Percentiles rank a stretch among this genome's conserved stretches.
Conservation (phyloP, 2,888 invertebrate species). For the Melikaiella ostensackeni region DNA sequence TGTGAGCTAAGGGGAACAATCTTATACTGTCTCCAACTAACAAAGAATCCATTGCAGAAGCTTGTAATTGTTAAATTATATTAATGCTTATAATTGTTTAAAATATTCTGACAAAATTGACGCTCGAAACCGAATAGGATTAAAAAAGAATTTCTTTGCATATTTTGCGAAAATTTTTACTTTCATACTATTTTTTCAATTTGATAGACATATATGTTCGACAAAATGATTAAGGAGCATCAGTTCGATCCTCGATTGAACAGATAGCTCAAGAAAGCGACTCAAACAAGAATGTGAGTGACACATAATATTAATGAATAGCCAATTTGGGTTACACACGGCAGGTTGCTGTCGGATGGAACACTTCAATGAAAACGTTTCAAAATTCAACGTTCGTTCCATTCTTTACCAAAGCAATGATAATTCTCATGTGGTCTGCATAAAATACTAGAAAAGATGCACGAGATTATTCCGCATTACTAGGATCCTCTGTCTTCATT, state of each 20-base stretch:
- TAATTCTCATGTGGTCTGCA: slow-evolving; percentile 49
- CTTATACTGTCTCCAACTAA: too few relatives aligned
- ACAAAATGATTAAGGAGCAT: background rate
- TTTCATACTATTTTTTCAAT: too few relatives aligned
- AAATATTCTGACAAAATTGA: background rate
- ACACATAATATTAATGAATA: slow-evolving; percentile 59
- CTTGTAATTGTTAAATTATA: too few relatives aligned
- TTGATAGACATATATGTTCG: background rate
- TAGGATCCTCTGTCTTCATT: background rate
- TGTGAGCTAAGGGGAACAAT: too few relatives aligned
- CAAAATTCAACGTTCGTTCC: slow-evolving; percentile 54
- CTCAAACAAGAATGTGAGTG: background rate
- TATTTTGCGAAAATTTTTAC: too few relatives aligned
- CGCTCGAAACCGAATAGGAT: too few relatives aligned
- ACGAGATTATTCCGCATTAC: slow-evolving; percentile 20
- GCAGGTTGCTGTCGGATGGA: slow-evolving; percentile 21
- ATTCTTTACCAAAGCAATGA: slow-evolving; percentile 63
- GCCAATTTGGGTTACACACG: slow-evolving; percentile 57
- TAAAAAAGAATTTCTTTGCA: too few relatives aligned
- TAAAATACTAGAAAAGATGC: slow-evolving; percentile 39
- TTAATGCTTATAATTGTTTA: too few relatives aligned
- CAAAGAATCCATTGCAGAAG: too few relatives aligned
- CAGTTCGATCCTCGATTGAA: too few relatives aligned
- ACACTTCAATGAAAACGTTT: slow-evolving; percentile 56
- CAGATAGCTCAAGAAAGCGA: too few relatives aligned